Base-by-base conservation (phyloP, 2,797 vertebrate species). In the Myotis daubentonii region DNA sequence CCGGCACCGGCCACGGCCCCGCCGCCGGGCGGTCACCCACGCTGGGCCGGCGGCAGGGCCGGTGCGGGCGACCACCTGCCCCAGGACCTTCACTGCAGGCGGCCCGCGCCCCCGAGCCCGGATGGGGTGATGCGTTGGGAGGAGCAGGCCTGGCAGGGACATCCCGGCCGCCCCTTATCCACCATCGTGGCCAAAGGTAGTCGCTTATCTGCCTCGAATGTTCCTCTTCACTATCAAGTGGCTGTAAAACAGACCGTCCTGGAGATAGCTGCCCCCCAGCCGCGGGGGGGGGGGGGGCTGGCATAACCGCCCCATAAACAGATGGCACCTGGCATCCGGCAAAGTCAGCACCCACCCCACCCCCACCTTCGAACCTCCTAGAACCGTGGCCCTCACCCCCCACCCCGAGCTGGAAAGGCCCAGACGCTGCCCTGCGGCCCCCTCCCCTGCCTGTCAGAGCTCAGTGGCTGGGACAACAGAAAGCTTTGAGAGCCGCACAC, bases 141-240 rank as follows among this genome's bases (percentile, higher is more conserved):
- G 70, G 55, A 33, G 30, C 2, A 12, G 55, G 22, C 33, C 12
- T 0, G 3, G 15, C 49, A 20, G 57, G 15, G 49, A 74, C 57
- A 23, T 5, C 8, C n/a, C 7, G 6, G 51, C 20, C 0, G 2
- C 5, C 57, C 71, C 20, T 47, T 74, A 53, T 60, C 95, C 23
- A 12, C 22, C 23, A 1, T 6, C 16, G 0, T 8, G 89, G 89
- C 53, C 96, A 95, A 96, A 96, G 95, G 96, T 87, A 28, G 71
- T 2, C 65, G 15, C 15, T 96, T 91, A 96, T 95, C 96, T 91
- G 71, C 49, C 23, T 4, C 5, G 20, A 13, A 2, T 16, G 33
- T 5, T 20, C 81, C 11, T 76, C 41, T 47, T 22, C 51, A 9
- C 10, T 94, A 78, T 78, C 84, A 33, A 2, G 17, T 0, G 8